phyloP scores from a whole-genome alignment of 2,888 invertebrate genomes.

The Caenorhabditis uteleia region DNA sequence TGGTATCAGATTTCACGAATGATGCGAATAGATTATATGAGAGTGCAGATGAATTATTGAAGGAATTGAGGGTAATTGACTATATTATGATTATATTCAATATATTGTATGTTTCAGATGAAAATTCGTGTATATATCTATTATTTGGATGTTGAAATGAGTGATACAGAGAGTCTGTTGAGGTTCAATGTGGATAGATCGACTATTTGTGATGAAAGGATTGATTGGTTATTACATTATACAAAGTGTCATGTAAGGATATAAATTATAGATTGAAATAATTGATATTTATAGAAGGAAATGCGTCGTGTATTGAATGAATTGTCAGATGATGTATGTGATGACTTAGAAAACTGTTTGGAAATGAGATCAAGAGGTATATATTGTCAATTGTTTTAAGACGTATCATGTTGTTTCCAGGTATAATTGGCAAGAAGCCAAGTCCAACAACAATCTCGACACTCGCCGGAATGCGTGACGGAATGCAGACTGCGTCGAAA shows the following conservation, averaged over 20 bases:
- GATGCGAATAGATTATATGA: constrained; percentile 34
- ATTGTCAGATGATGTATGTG: constrained; percentile 45
- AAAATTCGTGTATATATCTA: constrained; percentile 32
- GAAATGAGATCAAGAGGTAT: constrained; percentile 37
- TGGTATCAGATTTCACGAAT: constrained; percentile 34
- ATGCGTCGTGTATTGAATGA: constrained; percentile 49
- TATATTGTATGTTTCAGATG: constrained; percentile 4
- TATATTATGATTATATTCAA: neutral
- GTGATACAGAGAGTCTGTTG: constrained; percentile 15
- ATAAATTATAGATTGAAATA: neutral
- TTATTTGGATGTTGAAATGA: constrained; percentile 33
- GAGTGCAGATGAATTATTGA: constrained; percentile 35
- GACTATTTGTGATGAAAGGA: constrained; percentile 35
- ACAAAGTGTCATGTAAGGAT: constrained; percentile 34
- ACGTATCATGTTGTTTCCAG: no score
- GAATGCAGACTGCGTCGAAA: constrained; percentile 25
- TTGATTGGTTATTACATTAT: constrained; percentile 38
- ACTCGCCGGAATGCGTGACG: constrained; percentile 22
- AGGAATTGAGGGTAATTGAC: constrained; percentile 23
- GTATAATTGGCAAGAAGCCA: constrained; percentile 36
- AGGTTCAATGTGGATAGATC: constrained; percentile 39
- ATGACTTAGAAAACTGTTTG: constrained; percentile 42
- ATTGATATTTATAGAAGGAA: constrained; percentile 38
- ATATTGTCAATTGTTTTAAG: neutral
- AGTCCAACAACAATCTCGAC: constrained; percentile 11